Evolutionary conservation across 2,113 vertebrate genomes (phyloP), one percentile per base, ranked within the genome.

Genomic region (Microtus pennsylvanicus): DNA sequence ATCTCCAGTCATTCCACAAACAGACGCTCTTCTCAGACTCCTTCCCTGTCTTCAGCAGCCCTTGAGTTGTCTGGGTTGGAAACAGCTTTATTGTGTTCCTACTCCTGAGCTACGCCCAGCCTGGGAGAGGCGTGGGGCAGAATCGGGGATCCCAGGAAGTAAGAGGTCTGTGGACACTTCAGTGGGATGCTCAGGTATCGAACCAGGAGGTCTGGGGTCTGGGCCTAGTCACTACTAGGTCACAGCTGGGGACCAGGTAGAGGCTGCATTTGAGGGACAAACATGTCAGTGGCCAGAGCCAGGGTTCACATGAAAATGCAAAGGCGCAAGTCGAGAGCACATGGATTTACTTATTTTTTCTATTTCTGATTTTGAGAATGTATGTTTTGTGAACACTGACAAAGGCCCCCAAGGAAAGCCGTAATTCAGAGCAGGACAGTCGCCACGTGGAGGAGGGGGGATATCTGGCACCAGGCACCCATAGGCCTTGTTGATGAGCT

Each of bases 331-430:
- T 42, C 9, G 26, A 89, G 22, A 67, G 22, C 3, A 7, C 14
- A 7, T 77, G 78, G 33, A 9, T 87, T 87, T 58, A 61, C 76
- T 96, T 86, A 33, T 93, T 69, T 90, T 70, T 74, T 75, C 58
- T 93, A 97, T 93, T 97, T 88, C 91, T 85, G 87, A 76, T 81
- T 77, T 78, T 4, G 0, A 90, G 70, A 85, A 94, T 94, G 76
- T 87, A 90, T 94, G 63, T 90, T 93, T 52, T 78, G 89, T 67
- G 93, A 65, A 88, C n/a, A 38, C 87, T 69, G 28, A 24, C 76
- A 52, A 92, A 89, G 87, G 50, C 69, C 93, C 65, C 11, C 0
- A 11, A 69, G 86, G 28, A 93, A 35, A 90, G 13, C 93, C 80
- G 61, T 7, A 83, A 75, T 16, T 88, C 87, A 67, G 65, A 65